A percentile compares a stretch with the other conserved stretches of the same genome.
phyloP scores from a whole-genome alignment of 2,888 invertebrate species.

The Phytoseiulus persimilis region DNA sequence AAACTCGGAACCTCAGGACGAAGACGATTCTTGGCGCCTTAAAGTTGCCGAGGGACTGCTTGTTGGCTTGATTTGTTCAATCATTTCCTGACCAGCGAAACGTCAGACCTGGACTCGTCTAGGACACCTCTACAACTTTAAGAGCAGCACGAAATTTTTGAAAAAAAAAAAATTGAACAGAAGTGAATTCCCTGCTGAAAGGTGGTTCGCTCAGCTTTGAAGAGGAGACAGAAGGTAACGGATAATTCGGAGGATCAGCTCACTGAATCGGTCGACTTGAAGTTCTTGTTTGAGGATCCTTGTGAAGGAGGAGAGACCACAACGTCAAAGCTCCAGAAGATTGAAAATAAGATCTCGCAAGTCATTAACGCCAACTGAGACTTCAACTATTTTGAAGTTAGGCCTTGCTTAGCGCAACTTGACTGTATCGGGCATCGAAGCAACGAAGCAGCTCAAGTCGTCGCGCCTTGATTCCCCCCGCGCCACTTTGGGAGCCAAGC shows the following conservation, averaged over 20 bases:
- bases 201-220: not conserved
- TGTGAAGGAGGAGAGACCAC: not conserved
- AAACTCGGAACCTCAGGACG: slow-evolving; percentile 34
- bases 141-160: slow-evolving; percentile 7
- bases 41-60: slow-evolving; percentile 37
- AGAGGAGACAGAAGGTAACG: not conserved
- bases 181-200: not conserved
- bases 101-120: slow-evolving; percentile 27
- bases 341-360: slow-evolving; percentile 34
- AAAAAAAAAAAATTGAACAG: not conserved
- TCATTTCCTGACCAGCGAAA: not conserved
- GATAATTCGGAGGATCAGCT: not conserved
- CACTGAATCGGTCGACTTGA: slow-evolving; percentile 24
- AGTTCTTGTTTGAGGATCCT: slow-evolving; percentile 38
- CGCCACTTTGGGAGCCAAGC: not conserved
- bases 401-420: slow-evolving; percentile 29
- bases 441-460: slow-evolving; percentile 1
- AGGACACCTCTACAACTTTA: slow-evolving; percentile 28
- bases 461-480: not conserved
- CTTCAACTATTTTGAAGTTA: not conserved
- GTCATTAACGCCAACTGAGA: slow-evolving; percentile 14
- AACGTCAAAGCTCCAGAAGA: not conserved
- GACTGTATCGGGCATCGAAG: not conserved
- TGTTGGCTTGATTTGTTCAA: not conserved
- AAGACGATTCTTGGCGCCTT: slow-evolving; percentile 8